Evolutionary conservation across 2,797 vertebrate species (phyloP).

Genomic region (Scleropages formosus): DNA sequence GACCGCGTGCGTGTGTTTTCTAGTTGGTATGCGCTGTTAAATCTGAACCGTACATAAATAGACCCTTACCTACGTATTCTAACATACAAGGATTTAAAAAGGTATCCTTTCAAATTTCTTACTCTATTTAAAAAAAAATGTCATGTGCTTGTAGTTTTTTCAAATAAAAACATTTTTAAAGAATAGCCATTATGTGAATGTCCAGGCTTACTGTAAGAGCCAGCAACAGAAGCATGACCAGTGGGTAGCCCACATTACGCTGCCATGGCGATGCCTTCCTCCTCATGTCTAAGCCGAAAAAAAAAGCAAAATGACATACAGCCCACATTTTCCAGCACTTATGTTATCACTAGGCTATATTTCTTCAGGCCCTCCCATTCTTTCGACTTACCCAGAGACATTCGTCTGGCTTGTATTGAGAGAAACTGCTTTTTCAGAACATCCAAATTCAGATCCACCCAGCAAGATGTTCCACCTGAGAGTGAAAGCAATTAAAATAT

Average conservation of each 20-base stretch:
- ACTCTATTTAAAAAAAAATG: no score
- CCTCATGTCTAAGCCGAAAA: slow-evolving; percentile 75
- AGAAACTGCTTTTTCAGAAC: slow-evolving; percentile 77
- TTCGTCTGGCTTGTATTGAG: slow-evolving; percentile 72
- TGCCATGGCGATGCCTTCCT: slow-evolving; percentile 89
- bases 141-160: no score
- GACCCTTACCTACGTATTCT: no score
- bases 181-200: not conserved
- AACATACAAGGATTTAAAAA: no score
- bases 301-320: not conserved
- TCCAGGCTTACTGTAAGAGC: slow-evolving; percentile 76
- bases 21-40: no score
- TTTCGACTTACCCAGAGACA: slow-evolving; percentile 74
- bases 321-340: not conserved
- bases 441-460: slow-evolving; percentile 80
- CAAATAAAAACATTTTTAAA: not conserved
- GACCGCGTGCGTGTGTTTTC: no score
- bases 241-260: slow-evolving; percentile 89
- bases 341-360: not conserved
- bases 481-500: not conserved
- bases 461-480: slow-evolving; percentile 77
- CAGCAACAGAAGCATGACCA: slow-evolving; percentile 88
- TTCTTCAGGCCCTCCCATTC: not conserved
- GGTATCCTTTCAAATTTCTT: no score
- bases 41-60: no score